Conservation (phyloP, 2,113 vertebrate species). For the Gadus macrocephalus region DNA sequence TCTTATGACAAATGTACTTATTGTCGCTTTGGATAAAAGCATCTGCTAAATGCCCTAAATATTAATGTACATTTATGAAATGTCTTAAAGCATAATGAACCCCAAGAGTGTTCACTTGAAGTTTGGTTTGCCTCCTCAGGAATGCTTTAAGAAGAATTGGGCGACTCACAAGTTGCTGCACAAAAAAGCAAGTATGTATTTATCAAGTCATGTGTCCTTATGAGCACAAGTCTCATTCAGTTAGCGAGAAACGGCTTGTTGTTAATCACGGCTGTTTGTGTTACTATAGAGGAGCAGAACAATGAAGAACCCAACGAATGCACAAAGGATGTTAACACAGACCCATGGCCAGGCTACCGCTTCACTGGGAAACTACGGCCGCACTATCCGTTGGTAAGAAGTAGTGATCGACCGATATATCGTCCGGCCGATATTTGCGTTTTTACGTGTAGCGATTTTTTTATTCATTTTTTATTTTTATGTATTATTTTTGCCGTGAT, state of each 20-base stretch:
- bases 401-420: no score
- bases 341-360: conserved; percentile 95
- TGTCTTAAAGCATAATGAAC: no score
- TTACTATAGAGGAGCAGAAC: conserved; percentile 79
- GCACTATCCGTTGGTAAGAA: conserved; percentile 90
- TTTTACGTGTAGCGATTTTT: no score
- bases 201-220: not conserved
- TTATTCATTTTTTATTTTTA: no score
- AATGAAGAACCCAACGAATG: conserved; percentile 84
- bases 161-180: conserved; percentile 92
- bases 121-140: conserved; percentile 68
- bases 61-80: no score
- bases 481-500: no score
- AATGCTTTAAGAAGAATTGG: conserved; percentile 99
- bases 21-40: no score
- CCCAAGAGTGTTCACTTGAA: no score
- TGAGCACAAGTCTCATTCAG: not conserved
- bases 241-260: not conserved
- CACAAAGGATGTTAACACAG: conserved; percentile 86
- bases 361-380: conserved; percentile 93
- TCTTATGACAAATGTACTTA: no score
- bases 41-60: no score
- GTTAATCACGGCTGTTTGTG: conserved; percentile 33
- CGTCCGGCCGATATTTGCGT: no score
- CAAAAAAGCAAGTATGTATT: conserved; percentile 97